phyloP scores from a whole-genome alignment of 2,797 vertebrate genomes.

The Zenarchopterus dispar region DNA sequence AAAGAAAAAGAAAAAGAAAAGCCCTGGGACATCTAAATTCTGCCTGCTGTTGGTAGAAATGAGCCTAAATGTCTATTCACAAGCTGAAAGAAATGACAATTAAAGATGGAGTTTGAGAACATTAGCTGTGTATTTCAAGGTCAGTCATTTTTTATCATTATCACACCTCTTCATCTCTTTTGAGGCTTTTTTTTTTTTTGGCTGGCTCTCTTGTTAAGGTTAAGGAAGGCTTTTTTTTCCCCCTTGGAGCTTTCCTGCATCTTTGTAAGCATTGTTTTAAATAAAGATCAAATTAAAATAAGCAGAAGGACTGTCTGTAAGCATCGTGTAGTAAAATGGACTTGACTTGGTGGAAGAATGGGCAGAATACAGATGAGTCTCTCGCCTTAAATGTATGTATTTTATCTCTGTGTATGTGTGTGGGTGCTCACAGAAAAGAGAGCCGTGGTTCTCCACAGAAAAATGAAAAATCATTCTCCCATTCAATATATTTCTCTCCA shows the following conservation, averaged over 20 bases:
- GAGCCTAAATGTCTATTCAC: slow-evolving; percentile 1
- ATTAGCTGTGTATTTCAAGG: neutral
- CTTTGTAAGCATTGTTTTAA: slow-evolving; percentile 14
- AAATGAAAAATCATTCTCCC: slow-evolving; percentile 49
- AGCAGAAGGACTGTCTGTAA: slow-evolving; percentile 25
- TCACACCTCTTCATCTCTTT: slow-evolving; percentile 4
- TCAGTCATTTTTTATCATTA: slow-evolving; percentile 27
- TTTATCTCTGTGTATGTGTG: slow-evolving; percentile 18
- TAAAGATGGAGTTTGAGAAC: slow-evolving; percentile 11
- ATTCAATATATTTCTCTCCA: slow-evolving; percentile 41
- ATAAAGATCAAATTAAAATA: slow-evolving; percentile 47
- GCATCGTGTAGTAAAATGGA: slow-evolving; percentile 41
- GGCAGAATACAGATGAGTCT: slow-evolving; percentile 67
- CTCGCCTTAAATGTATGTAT: slow-evolving; percentile 38
- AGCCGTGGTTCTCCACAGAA: slow-evolving; percentile 23
- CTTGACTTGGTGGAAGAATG: slow-evolving; percentile 21
- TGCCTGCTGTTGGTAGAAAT: too few relatives aligned
- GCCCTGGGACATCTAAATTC: too few relatives aligned
- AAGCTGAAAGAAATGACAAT: neutral
- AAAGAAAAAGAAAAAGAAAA: too few relatives aligned
- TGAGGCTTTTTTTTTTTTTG: slow-evolving; percentile 4
- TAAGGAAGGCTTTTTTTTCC: slow-evolving; percentile 24
- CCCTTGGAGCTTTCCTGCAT: slow-evolving; percentile 18
- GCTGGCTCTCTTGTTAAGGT: slow-evolving; percentile 22
- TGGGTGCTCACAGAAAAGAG: slow-evolving; percentile 35